Percentiles rank a stretch among this genome's conserved stretches.
These are phyloP conservation scores for Spinus pinus DNA, from an alignment of 2,797 vertebrate species.

Conservation along the genomic window DNA sequence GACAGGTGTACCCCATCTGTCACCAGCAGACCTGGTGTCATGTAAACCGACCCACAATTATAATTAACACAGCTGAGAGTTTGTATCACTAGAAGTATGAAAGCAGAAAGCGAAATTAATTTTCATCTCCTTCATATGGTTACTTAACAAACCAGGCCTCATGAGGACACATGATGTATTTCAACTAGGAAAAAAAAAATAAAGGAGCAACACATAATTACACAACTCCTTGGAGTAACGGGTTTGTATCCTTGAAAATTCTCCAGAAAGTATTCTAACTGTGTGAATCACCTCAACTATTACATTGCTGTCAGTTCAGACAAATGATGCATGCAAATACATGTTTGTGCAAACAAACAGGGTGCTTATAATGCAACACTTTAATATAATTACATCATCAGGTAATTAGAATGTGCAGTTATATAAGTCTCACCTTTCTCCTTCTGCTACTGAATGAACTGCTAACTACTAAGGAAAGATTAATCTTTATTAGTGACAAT, in stretches of 20 bases:
- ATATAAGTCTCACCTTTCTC: conserved; percentile 20
- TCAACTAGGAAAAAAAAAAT: conserved; percentile 14
- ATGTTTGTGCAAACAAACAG: conserved; percentile 51
- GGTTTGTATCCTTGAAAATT: conserved; percentile 2
- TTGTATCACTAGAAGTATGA: conserved; percentile 11
- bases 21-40: neutral
- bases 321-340: conserved; percentile 56
- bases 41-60: neutral
- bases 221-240: conserved; percentile 11
- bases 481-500: conserved; percentile 8
- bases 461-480: neutral
- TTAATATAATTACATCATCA: conserved; percentile 59
- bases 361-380: conserved; percentile 35
- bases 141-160: conserved; percentile 35
- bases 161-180: conserved; percentile 35
- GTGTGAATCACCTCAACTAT: conserved; percentile 43
- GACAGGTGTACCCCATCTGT: neutral
- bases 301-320: conserved; percentile 53
- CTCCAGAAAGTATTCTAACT: neutral
- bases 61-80: conserved; percentile 48
- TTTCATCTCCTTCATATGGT: conserved; percentile 27
- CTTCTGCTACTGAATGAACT: conserved; percentile 1
- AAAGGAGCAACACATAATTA: conserved; percentile 29
- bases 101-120: conserved; percentile 52
- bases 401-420: conserved; percentile 47